A percentile compares a stretch with the other conserved stretches of the same genome.
Evolutionary conservation across 2,797 vertebrate genomes (phyloP).

Genomic region (Percopsis omiscomaycus): DNA sequence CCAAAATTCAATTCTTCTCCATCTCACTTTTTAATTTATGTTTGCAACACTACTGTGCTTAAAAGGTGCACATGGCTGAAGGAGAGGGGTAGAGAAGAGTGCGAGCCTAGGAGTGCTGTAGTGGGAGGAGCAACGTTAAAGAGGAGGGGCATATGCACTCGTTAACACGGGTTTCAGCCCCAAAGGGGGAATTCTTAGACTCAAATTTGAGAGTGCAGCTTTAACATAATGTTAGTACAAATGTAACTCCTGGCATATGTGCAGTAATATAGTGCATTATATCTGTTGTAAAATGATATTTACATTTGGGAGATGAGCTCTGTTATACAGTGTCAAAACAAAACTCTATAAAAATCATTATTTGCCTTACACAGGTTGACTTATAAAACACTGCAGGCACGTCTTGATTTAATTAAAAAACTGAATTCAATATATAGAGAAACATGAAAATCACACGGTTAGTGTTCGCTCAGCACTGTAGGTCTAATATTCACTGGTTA

Average conservation of each 20-base stretch:
- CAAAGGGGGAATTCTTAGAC: too few relatives aligned
- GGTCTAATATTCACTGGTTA: conserved; percentile 29
- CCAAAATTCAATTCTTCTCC: too few relatives aligned
- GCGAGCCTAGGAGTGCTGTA: too few relatives aligned
- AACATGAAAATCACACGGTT: conserved; percentile 30
- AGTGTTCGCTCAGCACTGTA: conserved; percentile 16
- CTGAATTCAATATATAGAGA: conserved; percentile 34
- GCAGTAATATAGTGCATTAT: conserved; percentile 27
- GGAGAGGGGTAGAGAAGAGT: too few relatives aligned
- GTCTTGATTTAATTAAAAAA: conserved; percentile 49
- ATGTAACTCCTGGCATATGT: conserved; percentile 18
- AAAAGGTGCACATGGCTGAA: too few relatives aligned
- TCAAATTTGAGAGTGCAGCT: neutral
- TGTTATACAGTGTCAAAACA: conserved; percentile 22
- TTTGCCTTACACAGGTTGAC: conserved; percentile 33
- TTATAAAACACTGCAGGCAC: conserved; percentile 37
- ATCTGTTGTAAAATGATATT: conserved; percentile 43
- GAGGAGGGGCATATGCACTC: too few relatives aligned
- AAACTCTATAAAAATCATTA: conserved; percentile 14
- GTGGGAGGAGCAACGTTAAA: too few relatives aligned
- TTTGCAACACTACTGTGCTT: too few relatives aligned
- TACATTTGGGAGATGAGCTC: conserved; percentile 54
- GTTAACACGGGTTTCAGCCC: too few relatives aligned
- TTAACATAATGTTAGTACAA: neutral
- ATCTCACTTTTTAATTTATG: too few relatives aligned